Conservation (phyloP, 1,140 invertebrate species). For the Planococcus citri region DNA sequence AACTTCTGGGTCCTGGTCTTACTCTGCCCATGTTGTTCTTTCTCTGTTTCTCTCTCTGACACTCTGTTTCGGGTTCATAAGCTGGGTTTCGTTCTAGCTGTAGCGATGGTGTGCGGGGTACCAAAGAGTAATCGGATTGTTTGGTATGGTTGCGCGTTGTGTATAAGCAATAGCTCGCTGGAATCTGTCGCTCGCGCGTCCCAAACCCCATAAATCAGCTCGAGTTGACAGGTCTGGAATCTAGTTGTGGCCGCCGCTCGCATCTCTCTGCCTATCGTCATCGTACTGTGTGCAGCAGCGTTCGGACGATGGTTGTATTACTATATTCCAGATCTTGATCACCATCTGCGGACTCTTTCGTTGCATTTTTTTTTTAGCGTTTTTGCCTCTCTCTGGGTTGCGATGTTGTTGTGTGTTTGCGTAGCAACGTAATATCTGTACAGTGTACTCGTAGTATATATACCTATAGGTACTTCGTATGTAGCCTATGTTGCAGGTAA, state of each 20-base stretch:
- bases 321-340: slow-evolving; percentile 19
- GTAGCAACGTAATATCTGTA: no score
- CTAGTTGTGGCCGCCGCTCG: slow-evolving; percentile 9
- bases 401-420: no score
- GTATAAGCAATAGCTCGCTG: slow-evolving; percentile 12
- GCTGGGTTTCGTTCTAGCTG: no score
- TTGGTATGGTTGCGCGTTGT: background rate
- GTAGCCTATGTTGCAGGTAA: no score
- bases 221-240: slow-evolving; percentile 20
- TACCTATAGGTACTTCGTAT: no score
- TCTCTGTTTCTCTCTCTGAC: no score
- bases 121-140: slow-evolving; percentile 17
- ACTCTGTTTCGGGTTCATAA: no score
- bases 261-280: slow-evolving; percentile 15
- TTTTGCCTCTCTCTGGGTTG: slow-evolving; percentile 5
- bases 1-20: background rate
- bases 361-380: slow-evolving; percentile 9
- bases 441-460: no score
- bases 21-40: background rate
- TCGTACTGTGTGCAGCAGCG: background rate
- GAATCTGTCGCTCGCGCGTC: slow-evolving; percentile 29
- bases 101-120: no score
- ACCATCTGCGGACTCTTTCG: slow-evolving; percentile 16
- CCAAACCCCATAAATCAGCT: slow-evolving; percentile 28
- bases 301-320: slow-evolving; percentile 3